Evolutionary conservation across 53 echinoderm and acorn worm species (phyloP).

Genomic region (Holothuria leucospilota): DNA sequence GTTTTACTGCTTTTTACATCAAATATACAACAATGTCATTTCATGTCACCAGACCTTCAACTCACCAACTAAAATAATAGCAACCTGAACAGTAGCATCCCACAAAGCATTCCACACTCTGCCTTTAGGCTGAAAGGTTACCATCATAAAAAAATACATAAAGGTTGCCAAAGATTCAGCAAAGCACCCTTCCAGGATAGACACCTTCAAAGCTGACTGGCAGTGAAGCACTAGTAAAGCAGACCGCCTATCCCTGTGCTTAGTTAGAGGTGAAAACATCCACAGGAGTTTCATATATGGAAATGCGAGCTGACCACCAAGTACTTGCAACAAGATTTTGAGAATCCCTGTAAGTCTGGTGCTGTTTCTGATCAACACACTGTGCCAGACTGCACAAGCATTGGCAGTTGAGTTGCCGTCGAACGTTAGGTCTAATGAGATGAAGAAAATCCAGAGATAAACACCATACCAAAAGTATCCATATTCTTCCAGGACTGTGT

Average conservation of each 20-base stretch:
- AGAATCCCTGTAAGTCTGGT: constrained; percentile 38
- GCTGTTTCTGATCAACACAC: constrained; percentile 62
- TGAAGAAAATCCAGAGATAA: constrained; percentile 84
- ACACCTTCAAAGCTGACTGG: constrained; percentile 69
- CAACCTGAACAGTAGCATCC: constrained; percentile 79
- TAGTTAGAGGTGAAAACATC: constrained; percentile 70
- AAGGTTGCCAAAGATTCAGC: constrained; percentile 88
- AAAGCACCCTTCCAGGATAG: constrained; percentile 69
- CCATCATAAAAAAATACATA: constrained; percentile 71
- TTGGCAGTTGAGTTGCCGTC: constrained; percentile 91
- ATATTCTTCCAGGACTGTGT: constrained; percentile 87
- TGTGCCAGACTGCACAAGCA: constrained; percentile 77
- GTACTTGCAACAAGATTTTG: constrained; percentile 72
- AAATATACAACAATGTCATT: too few relatives aligned
- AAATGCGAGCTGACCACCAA: constrained; percentile 74
- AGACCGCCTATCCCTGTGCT: constrained; percentile 71
- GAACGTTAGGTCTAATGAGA: constrained; percentile 76
- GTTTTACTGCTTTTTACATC: too few relatives aligned
- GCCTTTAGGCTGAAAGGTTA: constrained; percentile 65
- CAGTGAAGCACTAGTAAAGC: constrained; percentile 72
- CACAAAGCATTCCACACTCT: constrained; percentile 52
- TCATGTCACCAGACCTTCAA: not conserved
- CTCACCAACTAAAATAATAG: constrained; percentile 81
- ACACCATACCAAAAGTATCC: constrained; percentile 75
- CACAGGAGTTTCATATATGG: constrained; percentile 66